Conservation (phyloP, 2,888 invertebrate genomes). For the Nomada hirtipes region DNA sequence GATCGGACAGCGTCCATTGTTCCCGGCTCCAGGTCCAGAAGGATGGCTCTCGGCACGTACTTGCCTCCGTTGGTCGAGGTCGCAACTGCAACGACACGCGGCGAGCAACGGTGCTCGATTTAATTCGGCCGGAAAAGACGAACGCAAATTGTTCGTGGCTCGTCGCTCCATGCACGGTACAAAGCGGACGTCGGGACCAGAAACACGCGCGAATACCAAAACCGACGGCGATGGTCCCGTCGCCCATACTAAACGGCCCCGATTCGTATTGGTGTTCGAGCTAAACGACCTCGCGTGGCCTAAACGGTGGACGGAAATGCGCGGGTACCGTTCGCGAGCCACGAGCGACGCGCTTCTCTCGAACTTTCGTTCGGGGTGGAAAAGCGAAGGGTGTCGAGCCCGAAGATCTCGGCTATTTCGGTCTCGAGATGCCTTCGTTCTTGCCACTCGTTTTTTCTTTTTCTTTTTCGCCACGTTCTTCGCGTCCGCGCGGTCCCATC, state of each 20-base stretch:
- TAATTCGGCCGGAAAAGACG: background rate
- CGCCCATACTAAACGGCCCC: slow-evolving; percentile 59
- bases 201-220: slow-evolving; percentile 14
- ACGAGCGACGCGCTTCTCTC: slow-evolving; percentile 14
- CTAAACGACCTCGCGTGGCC: slow-evolving; percentile 41
- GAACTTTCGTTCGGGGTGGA: slow-evolving; percentile 34
- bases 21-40: slow-evolving; percentile 89
- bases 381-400: slow-evolving; percentile 47
- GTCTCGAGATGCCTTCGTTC: slow-evolving; percentile 55
- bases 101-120: background rate
- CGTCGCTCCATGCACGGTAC: background rate
- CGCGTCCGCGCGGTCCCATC: slow-evolving; percentile 9
- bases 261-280: slow-evolving; percentile 57
- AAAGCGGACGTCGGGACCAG: background rate
- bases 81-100: slow-evolving; percentile 84
- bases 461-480: background rate
- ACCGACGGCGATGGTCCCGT: slow-evolving; percentile 22
- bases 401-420: slow-evolving; percentile 70
- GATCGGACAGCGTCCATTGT: slow-evolving; percentile 90
- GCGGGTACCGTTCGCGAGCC: slow-evolving; percentile 67
- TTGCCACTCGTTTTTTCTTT: slow-evolving; percentile 38
- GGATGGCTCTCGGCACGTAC: slow-evolving; percentile 88
- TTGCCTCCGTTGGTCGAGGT: slow-evolving; percentile 88
- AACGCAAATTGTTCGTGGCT: background rate
- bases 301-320: slow-evolving; percentile 70